These are phyloP conservation scores for Gephyroberyx darwinii DNA, from an alignment of 2,797 vertebrate genomes.

Conservation along the genomic window DNA sequence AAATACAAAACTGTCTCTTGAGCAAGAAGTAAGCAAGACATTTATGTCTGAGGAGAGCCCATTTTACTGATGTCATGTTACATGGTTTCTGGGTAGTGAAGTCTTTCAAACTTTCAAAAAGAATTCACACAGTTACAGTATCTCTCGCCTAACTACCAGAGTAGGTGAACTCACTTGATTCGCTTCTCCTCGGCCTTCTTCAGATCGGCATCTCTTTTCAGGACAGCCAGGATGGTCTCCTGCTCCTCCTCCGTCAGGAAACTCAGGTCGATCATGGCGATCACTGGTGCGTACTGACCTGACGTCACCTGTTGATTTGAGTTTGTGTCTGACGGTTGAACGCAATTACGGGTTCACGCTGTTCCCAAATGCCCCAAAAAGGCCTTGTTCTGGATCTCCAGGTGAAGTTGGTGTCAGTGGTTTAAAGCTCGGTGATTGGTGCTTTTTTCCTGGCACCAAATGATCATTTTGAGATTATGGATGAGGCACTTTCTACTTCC, in stretches of 20 bases:
- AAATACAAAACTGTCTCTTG: too few species aligned
- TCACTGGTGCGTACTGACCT: not conserved
- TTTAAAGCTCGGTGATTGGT: not conserved
- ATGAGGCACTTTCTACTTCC: not conserved
- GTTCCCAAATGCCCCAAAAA: not conserved
- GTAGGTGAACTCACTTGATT: slow-evolving; percentile 84
- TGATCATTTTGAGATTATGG: not conserved
- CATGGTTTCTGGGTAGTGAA: too few species aligned
- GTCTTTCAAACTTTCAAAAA: too few species aligned
- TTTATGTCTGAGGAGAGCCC: too few species aligned
- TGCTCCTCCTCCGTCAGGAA: slow-evolving; percentile 93
- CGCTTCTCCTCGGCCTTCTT: slow-evolving; percentile 89
- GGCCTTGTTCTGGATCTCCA: not conserved
- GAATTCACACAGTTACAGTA: too few species aligned
- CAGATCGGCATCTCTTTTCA: slow-evolving; percentile 89
- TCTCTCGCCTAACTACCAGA: too few species aligned
- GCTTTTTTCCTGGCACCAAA: not conserved
- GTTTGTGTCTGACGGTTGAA: not conserved
- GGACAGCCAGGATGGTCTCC: slow-evolving; percentile 87
- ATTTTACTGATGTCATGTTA: too few species aligned
- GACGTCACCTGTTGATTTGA: not conserved
- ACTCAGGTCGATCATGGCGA: slow-evolving; percentile 93
- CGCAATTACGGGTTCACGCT: not conserved
- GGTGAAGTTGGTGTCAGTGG: not conserved
- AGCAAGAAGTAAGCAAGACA: too few species aligned